Base-by-base conservation (phyloP, 2,888 invertebrate genomes). In the Ormyrus nitidulus region DNA sequence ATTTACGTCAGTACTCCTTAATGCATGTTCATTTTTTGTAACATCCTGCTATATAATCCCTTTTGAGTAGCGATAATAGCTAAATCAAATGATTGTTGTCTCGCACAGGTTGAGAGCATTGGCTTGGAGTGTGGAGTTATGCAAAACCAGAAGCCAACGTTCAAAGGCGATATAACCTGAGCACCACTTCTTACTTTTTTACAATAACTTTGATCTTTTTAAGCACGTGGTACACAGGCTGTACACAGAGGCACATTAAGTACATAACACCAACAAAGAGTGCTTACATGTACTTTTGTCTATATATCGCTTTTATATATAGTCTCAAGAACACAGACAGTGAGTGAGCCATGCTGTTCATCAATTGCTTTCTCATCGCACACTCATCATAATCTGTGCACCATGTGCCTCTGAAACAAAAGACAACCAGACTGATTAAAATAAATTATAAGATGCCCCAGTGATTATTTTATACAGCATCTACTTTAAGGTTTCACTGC, bases 371-470 rank as follows among this genome's bases (percentile, higher is more conserved):
- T 84, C 84, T 87, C 89, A 89, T 89, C 88, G 89, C 89, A 87
- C 89, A 89, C 89, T 89, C 89, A 89, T 88, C 87, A 87, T 86
- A 87, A 87, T 88, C 89, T 89, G 90, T 90, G 89, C 89, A 89
- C 86, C 95, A 95, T 94, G 95, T 95, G 95, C 95, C 95, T 95
- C 95, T 95, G 95, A 95, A 95, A 93, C 94, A 92, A 91, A 91
- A 92, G 92, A 93, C 92, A 93, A 93, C 91, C 92, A 91, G 90
- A 90, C 89, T 90, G 89, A 91, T 90, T 89, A 89, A 90, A 85
- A 89, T 88, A 89, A 89, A 88, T 88, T 86, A 84, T 83, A 85
- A 88, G 89, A 90, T 89, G 90, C 90, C 88, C 87, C 56, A 19
- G 51, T 75, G 85, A 84, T 84, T 81, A 85, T 78, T 83, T 80